A percentile compares a stretch with the other conserved stretches of the same genome.
Evolutionary conservation across 2,888 invertebrate species (phyloP).

Genomic region (Stenotaenia linearis): DNA sequence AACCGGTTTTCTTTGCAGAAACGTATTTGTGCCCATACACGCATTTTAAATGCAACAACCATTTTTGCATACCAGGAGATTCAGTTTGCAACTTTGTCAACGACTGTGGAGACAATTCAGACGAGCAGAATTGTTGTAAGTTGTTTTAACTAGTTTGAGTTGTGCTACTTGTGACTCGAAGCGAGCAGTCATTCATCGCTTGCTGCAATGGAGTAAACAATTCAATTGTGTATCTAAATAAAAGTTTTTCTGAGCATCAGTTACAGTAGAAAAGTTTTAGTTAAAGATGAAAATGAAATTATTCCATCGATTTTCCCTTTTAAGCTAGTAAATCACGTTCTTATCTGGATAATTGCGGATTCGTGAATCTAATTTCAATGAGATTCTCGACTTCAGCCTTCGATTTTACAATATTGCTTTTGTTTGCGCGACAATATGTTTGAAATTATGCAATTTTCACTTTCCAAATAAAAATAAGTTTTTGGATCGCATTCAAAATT

Average conservation of each 20-base stretch:
- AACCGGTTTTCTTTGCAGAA: slow-evolving; percentile 41
- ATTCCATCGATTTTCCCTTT: too few species aligned
- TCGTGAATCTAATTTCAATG: too few species aligned
- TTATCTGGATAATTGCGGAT: too few species aligned
- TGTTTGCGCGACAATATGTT: too few species aligned
- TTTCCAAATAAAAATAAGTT: too few species aligned
- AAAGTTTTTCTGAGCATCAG: neutral
- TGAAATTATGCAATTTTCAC: too few species aligned
- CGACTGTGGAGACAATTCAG: slow-evolving; percentile 49
- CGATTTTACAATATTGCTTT: too few species aligned
- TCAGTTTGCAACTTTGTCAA: slow-evolving; percentile 46
- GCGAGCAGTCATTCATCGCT: neutral
- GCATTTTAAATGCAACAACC: slow-evolving; percentile 52
- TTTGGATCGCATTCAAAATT: too few species aligned
- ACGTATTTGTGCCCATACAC: slow-evolving; percentile 48
- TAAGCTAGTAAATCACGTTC: too few species aligned
- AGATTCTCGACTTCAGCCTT: too few species aligned
- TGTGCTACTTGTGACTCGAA: neutral
- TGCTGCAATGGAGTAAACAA: neutral
- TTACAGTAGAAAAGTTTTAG: too few species aligned
- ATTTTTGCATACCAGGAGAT: slow-evolving; percentile 49
- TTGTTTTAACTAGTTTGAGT: neutral
- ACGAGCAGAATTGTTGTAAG: slow-evolving; percentile 48
- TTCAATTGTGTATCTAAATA: neutral
- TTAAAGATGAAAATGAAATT: too few species aligned